Percentiles rank a stretch among this genome's conserved stretches.
phyloP scores from a whole-genome alignment of 53 echinoderm and acorn worm species.

The Henricia sp. region DNA sequence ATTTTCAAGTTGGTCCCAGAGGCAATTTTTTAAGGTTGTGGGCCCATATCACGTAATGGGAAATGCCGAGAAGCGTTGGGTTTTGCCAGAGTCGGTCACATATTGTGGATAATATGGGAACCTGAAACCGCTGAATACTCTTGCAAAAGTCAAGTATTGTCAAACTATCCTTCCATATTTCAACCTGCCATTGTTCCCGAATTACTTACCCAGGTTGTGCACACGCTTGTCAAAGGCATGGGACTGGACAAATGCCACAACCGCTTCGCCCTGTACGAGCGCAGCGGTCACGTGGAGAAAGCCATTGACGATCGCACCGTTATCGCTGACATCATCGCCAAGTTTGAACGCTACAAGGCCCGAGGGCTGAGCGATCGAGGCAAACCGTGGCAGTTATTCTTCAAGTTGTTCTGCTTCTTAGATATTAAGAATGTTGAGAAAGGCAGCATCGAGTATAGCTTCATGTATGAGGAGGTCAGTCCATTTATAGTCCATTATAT shows the following conservation, averaged over 20 bases:
- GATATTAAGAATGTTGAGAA: conserved; percentile 86
- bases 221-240: conserved; percentile 92
- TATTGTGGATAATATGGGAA: too few relatives aligned
- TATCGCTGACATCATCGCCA: conserved; percentile 89
- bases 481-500: background rate
- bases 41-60: too few relatives aligned
- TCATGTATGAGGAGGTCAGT: conserved; percentile 95
- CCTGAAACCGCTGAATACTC: too few relatives aligned
- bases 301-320: conserved; percentile 95
- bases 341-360: conserved; percentile 94
- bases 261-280: conserved; percentile 90
- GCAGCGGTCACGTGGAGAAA: conserved; percentile 90
- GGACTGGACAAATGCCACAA: conserved; percentile 88
- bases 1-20: too few relatives aligned
- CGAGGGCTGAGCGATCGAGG: conserved; percentile 89
- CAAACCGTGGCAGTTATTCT: conserved; percentile 97
- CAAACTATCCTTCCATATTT: too few relatives aligned
- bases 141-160: too few relatives aligned
- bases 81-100: too few relatives aligned
- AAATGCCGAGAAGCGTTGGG: too few relatives aligned
- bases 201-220: too few relatives aligned
- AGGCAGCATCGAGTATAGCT: conserved; percentile 91
- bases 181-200: too few relatives aligned
- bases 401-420: conserved; percentile 96
- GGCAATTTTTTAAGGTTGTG: too few relatives aligned